Conservation (phyloP, 2,797 vertebrate genomes). For the Distichodus sexfasciatus region DNA sequence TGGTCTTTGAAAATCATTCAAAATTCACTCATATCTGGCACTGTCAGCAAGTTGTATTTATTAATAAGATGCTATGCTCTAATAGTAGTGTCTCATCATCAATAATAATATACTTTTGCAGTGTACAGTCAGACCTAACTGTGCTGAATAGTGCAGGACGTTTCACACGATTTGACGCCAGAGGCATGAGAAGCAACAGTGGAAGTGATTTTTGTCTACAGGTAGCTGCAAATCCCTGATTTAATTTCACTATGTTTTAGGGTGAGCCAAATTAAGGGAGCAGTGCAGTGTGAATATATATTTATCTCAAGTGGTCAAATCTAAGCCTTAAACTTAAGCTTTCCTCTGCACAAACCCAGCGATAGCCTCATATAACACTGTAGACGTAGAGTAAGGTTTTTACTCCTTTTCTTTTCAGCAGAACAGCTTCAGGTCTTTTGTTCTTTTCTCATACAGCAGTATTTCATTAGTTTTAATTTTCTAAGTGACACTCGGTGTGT, state of each 20-base stretch:
- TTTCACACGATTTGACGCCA: not conserved
- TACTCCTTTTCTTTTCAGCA: slow-evolving; percentile 18
- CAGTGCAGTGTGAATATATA: too few species aligned
- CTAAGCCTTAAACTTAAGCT: too few species aligned
- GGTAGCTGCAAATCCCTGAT: not conserved
- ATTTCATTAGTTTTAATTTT: slow-evolving; percentile 43
- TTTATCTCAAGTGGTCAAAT: too few species aligned
- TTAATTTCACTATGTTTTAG: not conserved
- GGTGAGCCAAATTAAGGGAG: too few species aligned
- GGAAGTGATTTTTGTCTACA: not conserved
- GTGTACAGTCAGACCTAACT: not conserved
- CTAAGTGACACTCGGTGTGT: slow-evolving; percentile 36
- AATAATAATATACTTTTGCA: not conserved
- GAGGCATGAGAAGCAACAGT: not conserved
- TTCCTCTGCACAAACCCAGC: too few species aligned
- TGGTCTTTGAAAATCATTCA: not conserved
- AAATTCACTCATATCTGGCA: not conserved
- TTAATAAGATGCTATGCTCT: not conserved
- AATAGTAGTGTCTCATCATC: not conserved
- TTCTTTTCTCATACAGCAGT: slow-evolving; percentile 19
- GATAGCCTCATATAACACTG: not conserved
- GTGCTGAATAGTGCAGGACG: not conserved
- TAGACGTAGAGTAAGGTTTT: not conserved
- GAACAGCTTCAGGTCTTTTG: slow-evolving; percentile 12
- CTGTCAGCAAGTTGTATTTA: not conserved